These are phyloP conservation scores for Coremacera marginata DNA, from an alignment of 2,888 invertebrate genomes.

Conservation along the genomic window DNA sequence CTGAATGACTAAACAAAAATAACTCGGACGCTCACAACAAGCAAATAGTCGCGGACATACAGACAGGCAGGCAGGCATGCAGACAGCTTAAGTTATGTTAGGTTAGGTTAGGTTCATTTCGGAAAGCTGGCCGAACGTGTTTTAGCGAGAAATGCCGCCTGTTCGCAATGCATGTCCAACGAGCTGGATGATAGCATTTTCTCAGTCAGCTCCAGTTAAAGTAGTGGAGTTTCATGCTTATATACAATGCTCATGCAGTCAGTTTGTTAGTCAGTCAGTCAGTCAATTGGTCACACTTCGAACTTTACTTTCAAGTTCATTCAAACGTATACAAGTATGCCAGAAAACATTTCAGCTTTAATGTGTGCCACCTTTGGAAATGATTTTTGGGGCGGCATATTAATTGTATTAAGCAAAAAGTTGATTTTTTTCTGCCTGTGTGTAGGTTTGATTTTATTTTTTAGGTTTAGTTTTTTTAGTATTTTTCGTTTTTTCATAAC, in stretches of 20 bases:
- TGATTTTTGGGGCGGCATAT: too few species aligned
- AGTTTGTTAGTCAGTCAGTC: not conserved
- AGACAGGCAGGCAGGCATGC: not conserved
- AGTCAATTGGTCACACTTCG: not conserved
- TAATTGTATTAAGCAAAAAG: too few species aligned
- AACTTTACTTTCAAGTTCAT: too few species aligned
- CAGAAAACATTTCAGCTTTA: too few species aligned
- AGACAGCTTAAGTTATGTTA: slow-evolving; percentile 15
- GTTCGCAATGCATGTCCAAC: slow-evolving; percentile 2
- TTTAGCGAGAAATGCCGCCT: not conserved
- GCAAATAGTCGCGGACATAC: not conserved
- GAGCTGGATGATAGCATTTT: not conserved
- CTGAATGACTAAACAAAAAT: slow-evolving; percentile 10
- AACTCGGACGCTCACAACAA: not conserved
- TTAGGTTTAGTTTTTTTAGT: too few species aligned
- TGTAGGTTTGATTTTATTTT: too few species aligned
- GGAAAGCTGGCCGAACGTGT: not conserved
- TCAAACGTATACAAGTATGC: too few species aligned
- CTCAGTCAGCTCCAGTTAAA: too few species aligned
- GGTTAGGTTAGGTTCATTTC: slow-evolving; percentile 20
- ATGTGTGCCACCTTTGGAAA: too few species aligned
- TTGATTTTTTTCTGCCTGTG: too few species aligned
- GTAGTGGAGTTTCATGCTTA: too few species aligned
- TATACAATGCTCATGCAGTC: not conserved
- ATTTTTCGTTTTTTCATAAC: too few species aligned